These are phyloP conservation scores for Flexamia atlantica DNA, from an alignment of 2,888 invertebrate species.

Conservation along the genomic window DNA sequence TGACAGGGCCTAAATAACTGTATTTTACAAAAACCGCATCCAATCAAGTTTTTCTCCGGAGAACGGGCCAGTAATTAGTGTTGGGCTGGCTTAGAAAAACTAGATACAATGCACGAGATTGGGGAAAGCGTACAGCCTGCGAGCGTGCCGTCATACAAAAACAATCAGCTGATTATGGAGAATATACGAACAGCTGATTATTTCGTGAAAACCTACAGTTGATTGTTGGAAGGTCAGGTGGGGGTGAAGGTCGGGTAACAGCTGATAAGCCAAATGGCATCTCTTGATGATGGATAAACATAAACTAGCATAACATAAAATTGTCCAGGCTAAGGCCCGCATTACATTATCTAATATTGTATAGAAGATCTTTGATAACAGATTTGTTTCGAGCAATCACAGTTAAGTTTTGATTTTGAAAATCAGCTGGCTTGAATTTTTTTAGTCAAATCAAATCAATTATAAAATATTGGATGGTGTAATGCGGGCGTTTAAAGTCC, in stretches of 20 bases:
- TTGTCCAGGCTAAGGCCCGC: too few relatives aligned
- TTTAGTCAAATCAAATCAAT: too few relatives aligned
- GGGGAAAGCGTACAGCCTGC: slow-evolving; percentile 17
- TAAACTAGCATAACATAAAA: too few relatives aligned
- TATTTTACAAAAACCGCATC: slow-evolving; percentile 13
- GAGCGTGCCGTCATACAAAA: not conserved
- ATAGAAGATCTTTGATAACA: too few relatives aligned
- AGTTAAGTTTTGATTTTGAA: too few relatives aligned
- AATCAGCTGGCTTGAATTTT: too few relatives aligned
- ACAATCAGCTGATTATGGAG: slow-evolving; percentile 29
- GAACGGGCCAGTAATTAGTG: slow-evolving; percentile 9
- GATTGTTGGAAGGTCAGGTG: not conserved
- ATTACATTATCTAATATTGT: too few relatives aligned
- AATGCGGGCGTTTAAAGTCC: too few relatives aligned
- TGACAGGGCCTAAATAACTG: not conserved
- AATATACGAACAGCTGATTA: not conserved
- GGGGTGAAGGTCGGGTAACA: not conserved
- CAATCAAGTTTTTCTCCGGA: slow-evolving; percentile 17
- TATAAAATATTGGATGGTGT: too few relatives aligned
- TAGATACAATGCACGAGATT: not conserved
- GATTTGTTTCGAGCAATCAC: too few relatives aligned
- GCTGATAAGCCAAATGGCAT: slow-evolving; percentile 23
- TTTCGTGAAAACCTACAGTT: not conserved
- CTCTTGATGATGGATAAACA: too few relatives aligned
- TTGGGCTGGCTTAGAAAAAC: not conserved